Evolutionary conservation across 2,113 vertebrate species (phyloP), one percentile per base, ranked within the genome.

Genomic region (Entomyzon cyanotis): DNA sequence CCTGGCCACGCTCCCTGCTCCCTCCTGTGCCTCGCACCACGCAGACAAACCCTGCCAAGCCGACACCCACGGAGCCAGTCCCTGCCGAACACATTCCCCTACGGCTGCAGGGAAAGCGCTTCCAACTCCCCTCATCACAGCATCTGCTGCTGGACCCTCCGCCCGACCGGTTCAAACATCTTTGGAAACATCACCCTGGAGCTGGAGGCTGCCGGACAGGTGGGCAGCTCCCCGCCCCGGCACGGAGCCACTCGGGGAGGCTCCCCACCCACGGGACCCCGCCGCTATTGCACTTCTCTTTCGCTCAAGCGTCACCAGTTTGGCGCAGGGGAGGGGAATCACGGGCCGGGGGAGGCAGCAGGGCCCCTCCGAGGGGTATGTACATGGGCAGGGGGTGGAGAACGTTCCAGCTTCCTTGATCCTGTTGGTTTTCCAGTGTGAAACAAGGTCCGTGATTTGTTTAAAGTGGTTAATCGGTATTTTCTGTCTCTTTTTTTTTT

Each of bases 201-300:
- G 82, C 69, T 21, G 86, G 59, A 35, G 68, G 64, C 50, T 3
- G 55, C 52, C 4, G 20, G 65, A 7, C 46, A 10, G 59, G 27
- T 2, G 30, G 71, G 83, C 39, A 69, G 62, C 35, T 42, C 77
- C 76, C 83, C 5, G 8, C 27, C 71, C 77, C 11, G 3, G 28
- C 79, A 42, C n/a, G 31, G 55, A 49, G 70, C 49, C 21, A 41
- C 71, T 14, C 63, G 7, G 59, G 60, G 88, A 46, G 87, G 63
- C 74, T 53, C 77, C 94, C 75, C 1, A 1, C 6, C 41, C 44
- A 9, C 12, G 23, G 50, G 50, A 15, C 30, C 89, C 92, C 18
- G 19, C 84, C 56, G 85, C 95, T 97, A 97, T 97, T 97, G 97
- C 97, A 97, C 96, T 95, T 94, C 80, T 92, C 96, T 94, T 84